Evolutionary conservation across 2,888 invertebrate genomes (phyloP), one percentile per base, ranked within the genome.

Genomic region (Hemistola chrysoprasaria): DNA sequence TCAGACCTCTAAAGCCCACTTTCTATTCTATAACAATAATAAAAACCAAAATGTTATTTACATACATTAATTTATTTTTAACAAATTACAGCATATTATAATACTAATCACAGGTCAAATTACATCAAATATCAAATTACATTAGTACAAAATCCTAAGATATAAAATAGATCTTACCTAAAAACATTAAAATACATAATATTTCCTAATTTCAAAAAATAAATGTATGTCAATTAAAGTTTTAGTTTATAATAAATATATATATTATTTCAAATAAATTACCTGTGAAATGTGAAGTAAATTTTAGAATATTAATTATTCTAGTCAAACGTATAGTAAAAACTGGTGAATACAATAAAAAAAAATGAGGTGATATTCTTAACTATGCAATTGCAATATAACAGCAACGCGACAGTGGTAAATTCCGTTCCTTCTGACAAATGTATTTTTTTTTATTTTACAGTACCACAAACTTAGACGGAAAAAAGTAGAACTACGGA

Each of bases 121-220:
- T n/a, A n/a, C n/a, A n/a, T n/a, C n/a, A n/a, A n/a, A n/a, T 71
- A 79, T 73, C 62, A 73, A 74, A 78, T 71, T 72, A 75, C 70
- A 69, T 24, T 68, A 51, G 39, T 38, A 27, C 25, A 61, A 68
- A 59, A 63, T 62, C 56, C 65, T 59, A n/a, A n/a, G 65, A 59
- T 59, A 65, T 56, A 56, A 48, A 47, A 54, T 57, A 61, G 47
- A 59, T 54, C 56, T 56, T 61, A 61, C 45, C 32, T 56, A 51
- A 49, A 56, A 56, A 62, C 36, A 61, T 52, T 30, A 50, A 43
- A 43, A 48, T 59, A 60, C 54, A 65, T 48, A 61, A 60, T 53
- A 16, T 16, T 16, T 16, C 50, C 45, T 50, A 50, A 40, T 50
- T 58, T 23, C 23, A 32, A 9, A 37, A 40, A 59, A 50, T 50